Conservation (phyloP, 2,113 vertebrate genomes). For the Murina feae region DNA sequence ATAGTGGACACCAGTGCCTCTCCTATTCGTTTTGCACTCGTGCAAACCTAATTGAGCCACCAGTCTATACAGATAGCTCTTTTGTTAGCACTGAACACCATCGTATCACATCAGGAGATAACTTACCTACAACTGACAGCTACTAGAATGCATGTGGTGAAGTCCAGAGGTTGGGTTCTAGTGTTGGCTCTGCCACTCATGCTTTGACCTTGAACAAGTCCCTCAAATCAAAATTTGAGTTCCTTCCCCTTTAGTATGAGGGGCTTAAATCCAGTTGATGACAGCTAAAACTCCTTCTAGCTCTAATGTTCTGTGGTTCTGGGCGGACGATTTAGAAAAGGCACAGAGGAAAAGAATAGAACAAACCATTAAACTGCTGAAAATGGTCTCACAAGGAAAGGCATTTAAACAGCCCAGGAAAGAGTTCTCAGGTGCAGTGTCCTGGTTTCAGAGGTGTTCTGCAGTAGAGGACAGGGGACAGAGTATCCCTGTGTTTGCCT, state of each 20-base stretch:
- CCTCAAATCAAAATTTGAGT: neutral
- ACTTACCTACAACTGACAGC: neutral
- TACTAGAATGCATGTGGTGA: neutral
- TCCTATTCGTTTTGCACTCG: slow-evolving; percentile 43
- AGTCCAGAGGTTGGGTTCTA: neutral
- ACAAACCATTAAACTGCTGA: neutral
- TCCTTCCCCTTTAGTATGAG: neutral
- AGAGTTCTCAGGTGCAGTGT: neutral
- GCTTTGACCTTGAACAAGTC: neutral
- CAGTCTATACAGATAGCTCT: neutral
- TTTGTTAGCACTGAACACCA: neutral
- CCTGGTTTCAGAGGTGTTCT: neutral
- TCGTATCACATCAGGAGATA: neutral
- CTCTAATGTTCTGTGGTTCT: neutral
- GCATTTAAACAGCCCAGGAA: neutral
- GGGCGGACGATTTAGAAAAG: neutral
- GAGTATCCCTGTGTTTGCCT: neutral
- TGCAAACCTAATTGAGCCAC: neutral
- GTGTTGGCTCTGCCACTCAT: neutral
- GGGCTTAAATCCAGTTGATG: neutral
- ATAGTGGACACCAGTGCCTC: neutral
- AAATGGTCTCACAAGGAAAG: neutral
- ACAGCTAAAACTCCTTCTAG: neutral
- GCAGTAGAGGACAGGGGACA: neutral
- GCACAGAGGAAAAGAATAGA: neutral